Evolutionary conservation across 2,888 invertebrate species (phyloP), one percentile per base, ranked within the genome.

Genomic region (Tenthredo livida): DNA sequence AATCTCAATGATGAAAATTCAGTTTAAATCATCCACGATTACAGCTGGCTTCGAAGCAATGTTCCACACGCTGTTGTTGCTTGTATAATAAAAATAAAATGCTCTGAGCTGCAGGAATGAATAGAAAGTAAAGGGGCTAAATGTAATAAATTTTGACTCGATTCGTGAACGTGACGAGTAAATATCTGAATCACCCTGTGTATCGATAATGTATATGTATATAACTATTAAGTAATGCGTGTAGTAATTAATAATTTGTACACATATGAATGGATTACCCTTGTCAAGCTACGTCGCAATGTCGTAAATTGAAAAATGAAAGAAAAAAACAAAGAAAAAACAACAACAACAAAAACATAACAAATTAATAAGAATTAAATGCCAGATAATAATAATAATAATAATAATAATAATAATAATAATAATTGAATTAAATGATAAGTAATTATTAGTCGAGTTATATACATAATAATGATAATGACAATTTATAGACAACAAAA

Each of bases 371-470:
- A 67, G 29, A 70, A 84, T 47, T 72, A 70, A 84, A 50, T 72
- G 84, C 72, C 72, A 84, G 72, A 54, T 84, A 54, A 77, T 77
- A 77, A 77, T 77, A 77, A 77, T 77, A 33, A 33, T 33, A 33
- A 72, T 50, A 47, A 84, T 54, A 54, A 84, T 72, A 77, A 77
- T 77, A 77, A 77, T 77, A 33, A 33, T 33, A 33, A 72, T 50
- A 47, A 84, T 54, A 54, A 84, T 72, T 70, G n/a, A 29, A 84
- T 72, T 72, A 84, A 54, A 67, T 50, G 50, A 72, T 72, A 84
- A 72, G 72, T 84, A 72, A 84, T 72, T 84, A 84, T 84, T 84
- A 84, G 54, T 50, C 29, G 54, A 50, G 54, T 54, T 77, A 77
- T 77, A 77, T 40, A 54, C 25, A 77, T 50, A n/a, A 77, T 77